Evolutionary conservation across 2,888 invertebrate species (phyloP).

Genomic region (Auanema sp.): DNA sequence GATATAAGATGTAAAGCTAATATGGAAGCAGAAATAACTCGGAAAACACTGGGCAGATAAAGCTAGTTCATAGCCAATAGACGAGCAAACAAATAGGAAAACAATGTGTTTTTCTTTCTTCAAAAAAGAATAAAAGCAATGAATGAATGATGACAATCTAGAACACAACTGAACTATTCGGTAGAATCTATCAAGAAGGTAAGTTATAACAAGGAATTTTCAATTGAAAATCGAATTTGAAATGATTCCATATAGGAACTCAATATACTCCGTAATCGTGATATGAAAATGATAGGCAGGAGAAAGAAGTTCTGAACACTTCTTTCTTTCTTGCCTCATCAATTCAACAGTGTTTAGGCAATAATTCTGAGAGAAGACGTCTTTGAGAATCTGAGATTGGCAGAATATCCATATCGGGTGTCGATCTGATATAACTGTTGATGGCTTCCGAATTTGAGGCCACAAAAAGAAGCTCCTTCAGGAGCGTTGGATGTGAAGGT

Average conservation of each 20-base stretch:
- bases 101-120: no score
- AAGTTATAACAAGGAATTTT: no score
- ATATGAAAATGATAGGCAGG: neutral
- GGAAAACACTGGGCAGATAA: no score
- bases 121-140: no score
- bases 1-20: no score
- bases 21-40: no score
- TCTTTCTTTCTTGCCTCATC: neutral
- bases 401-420: slow-evolving; percentile 42
- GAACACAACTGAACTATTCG: no score
- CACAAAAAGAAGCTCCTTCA: slow-evolving; percentile 31
- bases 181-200: no score
- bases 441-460: slow-evolving; percentile 25
- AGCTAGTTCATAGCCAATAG: no score
- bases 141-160: no score
- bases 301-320: neutral
- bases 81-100: no score
- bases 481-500: slow-evolving; percentile 12
- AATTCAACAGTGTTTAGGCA: neutral
- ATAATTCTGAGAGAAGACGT: slow-evolving; percentile 26
- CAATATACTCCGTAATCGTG: neutral
- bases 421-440: slow-evolving; percentile 34
- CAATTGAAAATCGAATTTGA: no score
- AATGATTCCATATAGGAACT: neutral
- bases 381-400: slow-evolving; percentile 36